Conservation (phyloP, 1,140 invertebrate genomes). For the Varroa destructor region DNA sequence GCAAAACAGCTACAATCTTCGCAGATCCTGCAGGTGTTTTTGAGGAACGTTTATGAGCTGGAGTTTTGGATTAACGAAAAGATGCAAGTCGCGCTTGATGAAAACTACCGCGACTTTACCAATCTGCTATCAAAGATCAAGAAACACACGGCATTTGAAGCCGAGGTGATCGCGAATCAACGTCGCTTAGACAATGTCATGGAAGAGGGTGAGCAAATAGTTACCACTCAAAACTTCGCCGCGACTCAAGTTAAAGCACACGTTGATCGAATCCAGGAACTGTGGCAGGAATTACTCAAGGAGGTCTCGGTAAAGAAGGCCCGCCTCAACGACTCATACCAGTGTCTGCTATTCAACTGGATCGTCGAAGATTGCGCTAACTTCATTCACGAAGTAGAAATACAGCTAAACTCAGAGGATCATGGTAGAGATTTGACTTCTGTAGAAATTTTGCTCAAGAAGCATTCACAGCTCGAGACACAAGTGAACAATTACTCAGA, state of each 20-base stretch:
- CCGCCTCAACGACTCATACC: slow-evolving; percentile 79
- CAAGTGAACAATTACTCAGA: slow-evolving; percentile 43
- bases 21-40: slow-evolving; percentile 64
- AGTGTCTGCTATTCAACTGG: slow-evolving; percentile 59
- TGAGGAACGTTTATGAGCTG: slow-evolving; percentile 69
- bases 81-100: slow-evolving; percentile 76
- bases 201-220: slow-evolving; percentile 65
- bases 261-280: slow-evolving; percentile 60
- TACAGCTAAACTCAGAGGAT: slow-evolving; percentile 62
- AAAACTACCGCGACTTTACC: slow-evolving; percentile 77
- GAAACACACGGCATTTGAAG: slow-evolving; percentile 87
- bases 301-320: slow-evolving; percentile 67
- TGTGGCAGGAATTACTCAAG: slow-evolving; percentile 64
- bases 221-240: slow-evolving; percentile 76
- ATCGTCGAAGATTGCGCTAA: slow-evolving; percentile 73
- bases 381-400: slow-evolving; percentile 78
- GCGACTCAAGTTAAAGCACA: slow-evolving; percentile 67
- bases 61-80: slow-evolving; percentile 78
- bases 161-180: slow-evolving; percentile 80
- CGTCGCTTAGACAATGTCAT: slow-evolving; percentile 66
- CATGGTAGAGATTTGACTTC: slow-evolving; percentile 65
- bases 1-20: slow-evolving; percentile 59
- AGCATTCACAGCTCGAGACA: slow-evolving; percentile 35
- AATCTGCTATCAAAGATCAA: slow-evolving; percentile 93
- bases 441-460: slow-evolving; percentile 64